Evolutionary conservation across 1,140 invertebrate genomes (phyloP).

Genomic region (Caenorhabditis remanei): DNA sequence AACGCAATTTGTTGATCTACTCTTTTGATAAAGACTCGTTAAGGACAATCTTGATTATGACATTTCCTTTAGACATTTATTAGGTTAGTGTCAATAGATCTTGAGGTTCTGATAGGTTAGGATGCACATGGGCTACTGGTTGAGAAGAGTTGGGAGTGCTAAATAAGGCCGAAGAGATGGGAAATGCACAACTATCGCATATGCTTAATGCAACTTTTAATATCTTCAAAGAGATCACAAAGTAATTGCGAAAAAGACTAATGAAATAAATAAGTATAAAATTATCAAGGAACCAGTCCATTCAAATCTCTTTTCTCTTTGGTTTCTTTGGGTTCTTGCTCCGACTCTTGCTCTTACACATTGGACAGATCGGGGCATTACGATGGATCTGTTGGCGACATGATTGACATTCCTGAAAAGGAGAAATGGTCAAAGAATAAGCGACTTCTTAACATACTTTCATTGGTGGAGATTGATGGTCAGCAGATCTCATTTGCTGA

Average conservation of each 20-base stretch:
- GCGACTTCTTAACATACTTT: conserved; percentile 80
- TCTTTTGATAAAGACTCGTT: not conserved
- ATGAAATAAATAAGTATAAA: not conserved
- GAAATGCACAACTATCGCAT: too few relatives aligned
- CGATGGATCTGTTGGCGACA: conserved; percentile 99
- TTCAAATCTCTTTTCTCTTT: conserved; percentile 86
- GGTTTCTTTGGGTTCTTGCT: conserved; percentile 98
- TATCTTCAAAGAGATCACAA: not conserved
- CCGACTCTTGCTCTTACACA: conserved; percentile 97
- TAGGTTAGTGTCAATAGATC: too few relatives aligned
- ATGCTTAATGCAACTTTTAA: too few relatives aligned
- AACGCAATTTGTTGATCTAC: not conserved
- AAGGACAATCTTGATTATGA: not conserved
- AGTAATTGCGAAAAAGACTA: not conserved
- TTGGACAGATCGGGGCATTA: conserved; percentile 97
- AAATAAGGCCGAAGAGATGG: too few relatives aligned
- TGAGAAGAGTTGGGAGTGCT: too few relatives aligned
- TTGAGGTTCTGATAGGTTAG: too few relatives aligned
- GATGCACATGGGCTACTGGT: too few relatives aligned
- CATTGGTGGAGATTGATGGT: conserved; percentile 97
- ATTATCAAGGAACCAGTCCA: not conserved
- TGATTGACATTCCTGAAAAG: conserved; percentile 87
- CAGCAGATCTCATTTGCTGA: conserved; percentile 56
- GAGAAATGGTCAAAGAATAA: conserved; percentile 27
- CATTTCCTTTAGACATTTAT: too few relatives aligned